Conservation (phyloP, 2,113 vertebrate genomes). For the Phyllostomus hastatus region DNA sequence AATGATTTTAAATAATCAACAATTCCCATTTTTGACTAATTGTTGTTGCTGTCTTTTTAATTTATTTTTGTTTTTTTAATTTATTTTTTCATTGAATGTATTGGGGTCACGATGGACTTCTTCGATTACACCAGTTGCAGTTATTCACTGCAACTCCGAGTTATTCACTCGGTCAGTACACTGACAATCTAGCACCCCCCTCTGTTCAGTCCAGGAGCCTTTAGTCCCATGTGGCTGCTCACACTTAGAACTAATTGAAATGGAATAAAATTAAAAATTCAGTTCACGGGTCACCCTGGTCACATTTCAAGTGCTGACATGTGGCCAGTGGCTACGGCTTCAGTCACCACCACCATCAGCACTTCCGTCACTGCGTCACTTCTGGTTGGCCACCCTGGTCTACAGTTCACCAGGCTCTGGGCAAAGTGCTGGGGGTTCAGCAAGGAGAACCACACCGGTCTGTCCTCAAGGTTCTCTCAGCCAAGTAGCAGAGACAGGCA, state of each 20-base stretch:
- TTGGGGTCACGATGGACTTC: too few species aligned
- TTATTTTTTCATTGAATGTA: too few species aligned
- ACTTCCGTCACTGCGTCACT: too few species aligned
- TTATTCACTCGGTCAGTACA: not conserved
- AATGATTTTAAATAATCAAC: not conserved
- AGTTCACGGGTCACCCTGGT: not conserved
- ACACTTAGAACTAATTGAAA: not conserved
- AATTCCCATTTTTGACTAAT: not conserved
- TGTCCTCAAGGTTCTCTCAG: not conserved
- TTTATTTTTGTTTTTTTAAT: too few species aligned
- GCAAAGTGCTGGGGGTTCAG: not conserved
- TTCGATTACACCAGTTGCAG: not conserved
- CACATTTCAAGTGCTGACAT: not conserved
- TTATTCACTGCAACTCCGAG: too few species aligned
- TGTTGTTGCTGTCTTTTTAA: too few species aligned
- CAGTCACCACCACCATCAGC: too few species aligned
- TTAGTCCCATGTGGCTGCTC: not conserved
- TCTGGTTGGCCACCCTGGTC: accelerated
- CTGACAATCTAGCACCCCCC: not conserved
- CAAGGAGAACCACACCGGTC: not conserved
- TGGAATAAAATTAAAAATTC: not conserved
- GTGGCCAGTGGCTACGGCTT: too few species aligned
- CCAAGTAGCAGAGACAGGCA: not conserved
- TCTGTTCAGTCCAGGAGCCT: not conserved
- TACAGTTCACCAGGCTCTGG: not conserved